Evolutionary conservation across 2,113 vertebrate species (phyloP), one percentile per base, ranked within the genome.

Genomic region (Spheniscus mendiculus): DNA sequence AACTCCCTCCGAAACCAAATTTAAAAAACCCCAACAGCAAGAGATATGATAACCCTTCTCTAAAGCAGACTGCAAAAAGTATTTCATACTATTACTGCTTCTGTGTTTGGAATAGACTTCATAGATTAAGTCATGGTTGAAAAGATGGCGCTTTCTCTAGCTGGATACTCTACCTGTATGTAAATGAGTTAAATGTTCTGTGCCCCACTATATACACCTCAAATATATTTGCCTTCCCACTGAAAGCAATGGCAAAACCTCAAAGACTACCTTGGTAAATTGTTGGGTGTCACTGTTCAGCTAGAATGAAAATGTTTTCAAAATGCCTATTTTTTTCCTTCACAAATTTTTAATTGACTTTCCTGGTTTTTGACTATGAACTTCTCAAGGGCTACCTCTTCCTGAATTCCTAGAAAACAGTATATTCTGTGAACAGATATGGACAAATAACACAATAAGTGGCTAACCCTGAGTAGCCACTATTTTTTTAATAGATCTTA

Each of bases 11-110:
- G 8, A 30, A 70, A 36, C 17, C 12, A 72, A 63, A 49, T 38
- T 6, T 18, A 1, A 63, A 50, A 2, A 9, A 1, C 7, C 7
- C 8, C 26, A 50, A n/a, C 15, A 87, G 53, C 5, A 52, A 18
- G 53, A 70, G 30, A 26, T 63, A 44, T 21, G 23, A 9, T 58
- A 50, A 69, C 14, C 5, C 16, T 63, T 90, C 15, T 58, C 27
- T 70, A 59, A 56, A 73, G 70, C 42, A 50, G 22, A 65, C 27
- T 44, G 59, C 5, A 22, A 45, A 81, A 89, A 53, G 11, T 29
- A 42, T 84, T 85, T 91, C 7, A 22, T 69, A 3, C 14, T 29
- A 6, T 32, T 44, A 63, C 56, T 38, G 29, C 4, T 89, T 84
- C 63, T 66, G 8, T 84, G 34, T 73, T 76, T 44, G 15, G 62